These are phyloP conservation scores for Amphiura filiformis DNA, from an alignment of 35 echinoderm and acorn worm genomes.

Conservation along the genomic window DNA sequence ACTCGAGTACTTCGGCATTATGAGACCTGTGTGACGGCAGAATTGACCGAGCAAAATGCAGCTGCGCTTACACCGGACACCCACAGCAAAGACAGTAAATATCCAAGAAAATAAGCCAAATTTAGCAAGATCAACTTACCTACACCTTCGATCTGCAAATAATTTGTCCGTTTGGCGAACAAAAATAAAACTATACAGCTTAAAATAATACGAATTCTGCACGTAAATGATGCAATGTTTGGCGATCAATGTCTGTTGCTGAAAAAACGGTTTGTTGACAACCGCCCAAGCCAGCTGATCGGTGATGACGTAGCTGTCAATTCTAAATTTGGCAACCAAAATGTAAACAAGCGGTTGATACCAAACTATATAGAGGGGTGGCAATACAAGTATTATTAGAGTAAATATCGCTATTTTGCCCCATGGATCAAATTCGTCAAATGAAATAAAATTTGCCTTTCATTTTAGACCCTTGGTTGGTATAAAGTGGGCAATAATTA, in stretches of 20 bases:
- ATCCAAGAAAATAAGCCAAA: not conserved
- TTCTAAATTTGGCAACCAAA: not conserved
- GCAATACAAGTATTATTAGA: no score
- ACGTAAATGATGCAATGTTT: not conserved
- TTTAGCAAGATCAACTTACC: not conserved
- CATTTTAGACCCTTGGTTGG: no score
- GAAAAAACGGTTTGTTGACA: not conserved
- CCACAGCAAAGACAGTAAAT: not conserved
- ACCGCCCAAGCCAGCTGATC: not conserved
- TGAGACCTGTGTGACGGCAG: not conserved
- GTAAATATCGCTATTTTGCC: no score
- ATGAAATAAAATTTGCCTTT: no score
- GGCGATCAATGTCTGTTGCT: not conserved
- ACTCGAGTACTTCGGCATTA: not conserved
- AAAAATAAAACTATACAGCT: not conserved
- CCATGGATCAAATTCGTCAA: no score
- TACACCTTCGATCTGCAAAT: not conserved
- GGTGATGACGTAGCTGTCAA: not conserved
- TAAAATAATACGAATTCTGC: not conserved
- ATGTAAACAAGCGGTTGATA: not conserved
- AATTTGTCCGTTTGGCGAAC: not conserved
- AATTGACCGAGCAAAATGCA: no score
- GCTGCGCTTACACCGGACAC: not conserved
- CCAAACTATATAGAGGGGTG: not conserved
- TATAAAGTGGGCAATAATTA: no score